phyloP scores from a whole-genome alignment of 2,888 invertebrate genomes.

The Brachynemurus nebulosus region DNA sequence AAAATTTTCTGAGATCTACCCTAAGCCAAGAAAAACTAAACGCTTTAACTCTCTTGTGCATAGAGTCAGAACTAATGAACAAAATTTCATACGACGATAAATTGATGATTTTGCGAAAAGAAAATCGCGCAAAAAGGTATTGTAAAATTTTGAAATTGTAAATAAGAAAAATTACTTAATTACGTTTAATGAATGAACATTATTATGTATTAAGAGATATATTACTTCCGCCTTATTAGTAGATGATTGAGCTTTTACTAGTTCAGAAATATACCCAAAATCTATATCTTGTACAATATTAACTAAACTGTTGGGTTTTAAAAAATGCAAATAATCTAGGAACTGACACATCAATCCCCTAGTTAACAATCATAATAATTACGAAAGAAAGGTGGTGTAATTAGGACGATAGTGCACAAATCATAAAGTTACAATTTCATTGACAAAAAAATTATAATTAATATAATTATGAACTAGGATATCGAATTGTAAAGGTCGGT shows the following conservation, averaged over 20 bases:
- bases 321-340: neutral
- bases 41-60: neutral
- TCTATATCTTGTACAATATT: neutral
- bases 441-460: neutral
- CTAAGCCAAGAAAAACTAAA: slow-evolving; percentile 6
- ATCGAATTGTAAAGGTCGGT: neutral
- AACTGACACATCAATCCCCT: slow-evolving; percentile 1
- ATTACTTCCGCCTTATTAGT: neutral
- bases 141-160: slow-evolving; percentile 6
- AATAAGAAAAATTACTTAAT: neutral
- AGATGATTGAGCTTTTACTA: neutral
- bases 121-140: slow-evolving; percentile 16
- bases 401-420: no score
- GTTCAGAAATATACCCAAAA: neutral
- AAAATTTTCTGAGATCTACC: slow-evolving; percentile 6
- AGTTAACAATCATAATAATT: neutral
- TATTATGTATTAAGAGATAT: neutral
- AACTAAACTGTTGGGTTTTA: neutral
- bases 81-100: slow-evolving; percentile 18
- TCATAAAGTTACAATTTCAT: slow-evolving; percentile 1
- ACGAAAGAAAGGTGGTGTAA: neutral
- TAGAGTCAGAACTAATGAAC: slow-evolving; percentile 20
- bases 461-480: neutral
- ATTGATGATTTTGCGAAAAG: slow-evolving; percentile 10
- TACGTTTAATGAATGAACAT: neutral